Evolutionary conservation across 2,113 vertebrate species (phyloP).

Genomic region (Collichthys lucidus): DNA sequence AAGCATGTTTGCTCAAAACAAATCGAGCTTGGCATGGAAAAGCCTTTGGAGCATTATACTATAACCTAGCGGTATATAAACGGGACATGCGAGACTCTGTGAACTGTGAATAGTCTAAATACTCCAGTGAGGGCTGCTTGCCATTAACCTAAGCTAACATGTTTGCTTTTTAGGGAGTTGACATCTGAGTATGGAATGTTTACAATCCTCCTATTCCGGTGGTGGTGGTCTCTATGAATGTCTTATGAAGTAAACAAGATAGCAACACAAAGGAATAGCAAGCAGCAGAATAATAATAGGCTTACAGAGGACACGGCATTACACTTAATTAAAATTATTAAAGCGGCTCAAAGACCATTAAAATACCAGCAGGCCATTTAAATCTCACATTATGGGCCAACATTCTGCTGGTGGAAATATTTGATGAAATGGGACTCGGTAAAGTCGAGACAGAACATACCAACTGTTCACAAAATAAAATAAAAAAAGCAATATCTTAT

Average conservation of each 20-base stretch:
- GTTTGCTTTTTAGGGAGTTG: slow-evolving; percentile 29
- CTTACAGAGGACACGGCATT: neutral
- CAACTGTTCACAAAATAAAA: neutral
- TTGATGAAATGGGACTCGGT: neutral
- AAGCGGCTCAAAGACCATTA: slow-evolving; percentile 2
- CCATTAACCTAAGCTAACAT: slow-evolving; percentile 9
- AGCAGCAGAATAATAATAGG: neutral
- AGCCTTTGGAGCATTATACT: neutral
- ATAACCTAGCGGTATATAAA: neutral
- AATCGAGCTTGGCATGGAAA: slow-evolving; percentile 13
- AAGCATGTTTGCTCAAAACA: slow-evolving; percentile 75
- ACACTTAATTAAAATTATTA: slow-evolving; percentile 16
- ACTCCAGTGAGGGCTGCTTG: neutral
- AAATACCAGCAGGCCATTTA: slow-evolving; percentile 6
- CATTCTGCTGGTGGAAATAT: neutral
- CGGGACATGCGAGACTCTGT: neutral
- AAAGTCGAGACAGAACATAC: neutral
- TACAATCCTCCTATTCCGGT: slow-evolving; percentile 9
- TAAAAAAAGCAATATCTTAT: slow-evolving; percentile 28
- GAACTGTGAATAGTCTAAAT: neutral
- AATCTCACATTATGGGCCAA: neutral
- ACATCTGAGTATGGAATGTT: slow-evolving; percentile 5
- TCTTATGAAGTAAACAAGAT: neutral
- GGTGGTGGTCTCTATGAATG: neutral
- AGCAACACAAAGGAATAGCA: slow-evolving; percentile 6